Conservation (phyloP, 2,113 vertebrate species). For the Phalacrocorax aristotelis region DNA sequence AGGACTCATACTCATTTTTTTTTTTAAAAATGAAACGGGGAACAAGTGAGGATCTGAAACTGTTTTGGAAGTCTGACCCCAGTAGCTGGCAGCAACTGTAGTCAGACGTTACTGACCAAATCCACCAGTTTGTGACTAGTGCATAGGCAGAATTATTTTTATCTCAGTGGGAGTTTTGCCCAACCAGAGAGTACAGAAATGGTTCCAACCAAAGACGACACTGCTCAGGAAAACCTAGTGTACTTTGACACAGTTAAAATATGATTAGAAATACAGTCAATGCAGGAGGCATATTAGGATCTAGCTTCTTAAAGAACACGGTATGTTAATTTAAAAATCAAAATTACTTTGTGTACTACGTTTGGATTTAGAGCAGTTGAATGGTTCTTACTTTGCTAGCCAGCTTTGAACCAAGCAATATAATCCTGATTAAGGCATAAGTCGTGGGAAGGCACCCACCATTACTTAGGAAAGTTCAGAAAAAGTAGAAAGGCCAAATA, state of each 20-base stretch:
- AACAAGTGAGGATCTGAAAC: neutral
- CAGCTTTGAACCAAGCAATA: neutral
- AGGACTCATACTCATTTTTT: neutral
- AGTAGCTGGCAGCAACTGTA: neutral
- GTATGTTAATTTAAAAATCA: neutral
- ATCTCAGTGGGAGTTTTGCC: neutral
- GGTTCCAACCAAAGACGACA: neutral
- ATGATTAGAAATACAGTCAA: neutral
- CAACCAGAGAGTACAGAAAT: neutral
- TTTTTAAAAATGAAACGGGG: neutral
- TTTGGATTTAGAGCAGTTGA: neutral
- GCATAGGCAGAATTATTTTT: neutral
- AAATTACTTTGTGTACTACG: neutral
- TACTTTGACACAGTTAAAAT: neutral
- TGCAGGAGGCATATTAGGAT: neutral
- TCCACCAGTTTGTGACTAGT: neutral
- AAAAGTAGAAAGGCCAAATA: neutral
- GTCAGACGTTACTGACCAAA: neutral
- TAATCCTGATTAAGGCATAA: neutral
- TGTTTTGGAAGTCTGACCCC: neutral
- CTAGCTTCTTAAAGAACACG: neutral
- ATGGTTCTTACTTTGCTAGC: neutral
- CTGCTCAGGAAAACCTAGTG: neutral
- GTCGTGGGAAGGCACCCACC: neutral
- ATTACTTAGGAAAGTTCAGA: neutral